A percentile compares a stretch with the other conserved stretches of the same genome.
Conservation (phyloP, 2,113 vertebrate genomes). For the Podarcis raffonei region DNA sequence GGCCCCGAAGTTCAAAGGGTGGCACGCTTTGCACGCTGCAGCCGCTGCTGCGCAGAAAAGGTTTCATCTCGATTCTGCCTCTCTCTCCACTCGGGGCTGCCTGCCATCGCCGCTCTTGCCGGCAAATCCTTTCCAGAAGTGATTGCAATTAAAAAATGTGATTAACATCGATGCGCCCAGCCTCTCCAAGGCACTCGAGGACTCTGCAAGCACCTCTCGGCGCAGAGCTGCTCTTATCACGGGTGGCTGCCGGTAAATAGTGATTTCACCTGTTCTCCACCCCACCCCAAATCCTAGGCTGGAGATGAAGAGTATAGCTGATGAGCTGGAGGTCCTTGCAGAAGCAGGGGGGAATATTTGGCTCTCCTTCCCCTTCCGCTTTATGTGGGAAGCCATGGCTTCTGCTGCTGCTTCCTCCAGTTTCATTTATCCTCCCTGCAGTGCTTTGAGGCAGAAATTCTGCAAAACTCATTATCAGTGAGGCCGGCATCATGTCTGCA, state of each 20-base stretch:
- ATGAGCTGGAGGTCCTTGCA: not conserved
- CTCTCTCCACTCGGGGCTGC: not conserved
- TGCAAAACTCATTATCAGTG: too few relatives aligned
- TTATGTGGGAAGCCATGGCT: not conserved
- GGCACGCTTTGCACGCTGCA: not conserved
- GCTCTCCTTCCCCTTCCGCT: not conserved
- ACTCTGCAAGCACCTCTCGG: conserved; percentile 4
- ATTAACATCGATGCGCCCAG: not conserved
- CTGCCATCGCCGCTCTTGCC: not conserved
- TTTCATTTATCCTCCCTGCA: not conserved
- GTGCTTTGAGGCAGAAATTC: too few relatives aligned
- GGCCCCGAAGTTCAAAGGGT: not conserved
- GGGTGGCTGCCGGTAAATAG: not conserved
- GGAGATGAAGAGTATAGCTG: not conserved
- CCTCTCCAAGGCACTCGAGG: not conserved
- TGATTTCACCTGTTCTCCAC: not conserved
- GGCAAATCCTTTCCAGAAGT: conserved; percentile 15
- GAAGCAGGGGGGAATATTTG: not conserved
- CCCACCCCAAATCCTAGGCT: not conserved
- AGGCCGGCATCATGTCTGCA: too few relatives aligned
- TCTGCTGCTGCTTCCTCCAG: not conserved
- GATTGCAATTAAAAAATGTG: conserved; percentile 32
- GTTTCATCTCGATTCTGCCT: not conserved
- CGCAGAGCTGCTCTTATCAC: not conserved
- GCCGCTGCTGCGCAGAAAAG: not conserved